Evolutionary conservation across 37 sponge, comb jelly and placozoan species (phyloP).

Genomic region (Ephydatia muelleri): DNA sequence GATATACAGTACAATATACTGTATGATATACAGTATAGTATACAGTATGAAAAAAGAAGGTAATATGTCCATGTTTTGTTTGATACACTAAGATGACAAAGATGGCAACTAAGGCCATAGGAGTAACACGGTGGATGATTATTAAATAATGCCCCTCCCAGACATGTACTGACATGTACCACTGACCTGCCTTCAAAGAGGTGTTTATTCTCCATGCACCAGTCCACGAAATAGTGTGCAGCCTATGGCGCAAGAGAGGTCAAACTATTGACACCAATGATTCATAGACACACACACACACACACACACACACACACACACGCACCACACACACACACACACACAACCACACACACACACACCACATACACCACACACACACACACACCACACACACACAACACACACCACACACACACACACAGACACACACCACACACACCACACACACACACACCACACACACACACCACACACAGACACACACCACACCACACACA

Average conservation of each 20-base stretch:
- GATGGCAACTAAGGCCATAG: too few species aligned
- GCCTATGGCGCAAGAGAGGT: background rate
- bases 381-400: background rate
- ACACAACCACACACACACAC: background rate
- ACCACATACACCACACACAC: background rate
- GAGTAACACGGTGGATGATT: too few species aligned
- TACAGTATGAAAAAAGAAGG: too few species aligned
- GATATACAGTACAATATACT: too few species aligned
- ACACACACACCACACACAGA: background rate
- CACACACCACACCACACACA: background rate
- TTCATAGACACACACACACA: background rate
- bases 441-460: too few species aligned
- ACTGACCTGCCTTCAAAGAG: background rate
- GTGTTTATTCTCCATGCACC: background rate
- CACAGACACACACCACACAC: too few species aligned
- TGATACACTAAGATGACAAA: too few species aligned
- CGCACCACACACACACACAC: background rate
- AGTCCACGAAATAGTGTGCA: constrained; percentile 30
- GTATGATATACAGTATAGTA: too few species aligned
- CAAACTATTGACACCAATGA: background rate
- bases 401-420: too few species aligned
- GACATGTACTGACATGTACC: background rate
- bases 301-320: background rate
- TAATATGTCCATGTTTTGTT: too few species aligned
- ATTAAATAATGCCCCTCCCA: too few species aligned